Conservation (phyloP, 2,888 invertebrate genomes). For the Patella pellucida region DNA sequence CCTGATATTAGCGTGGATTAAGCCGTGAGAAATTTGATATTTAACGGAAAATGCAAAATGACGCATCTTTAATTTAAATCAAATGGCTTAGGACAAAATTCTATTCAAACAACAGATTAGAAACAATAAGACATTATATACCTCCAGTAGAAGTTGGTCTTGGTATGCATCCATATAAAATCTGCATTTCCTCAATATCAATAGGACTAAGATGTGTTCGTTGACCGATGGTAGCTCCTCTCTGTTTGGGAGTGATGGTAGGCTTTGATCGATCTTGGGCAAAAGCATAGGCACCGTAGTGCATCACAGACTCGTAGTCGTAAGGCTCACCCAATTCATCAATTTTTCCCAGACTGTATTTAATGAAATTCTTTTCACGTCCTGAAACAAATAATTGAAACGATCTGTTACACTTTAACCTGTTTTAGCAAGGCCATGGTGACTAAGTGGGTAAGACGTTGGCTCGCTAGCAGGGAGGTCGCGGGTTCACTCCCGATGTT, state of each 20-base stretch:
- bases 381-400: conserved; percentile 32
- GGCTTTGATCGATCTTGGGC: conserved; percentile 71
- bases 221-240: conserved; percentile 75
- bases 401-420: not conserved
- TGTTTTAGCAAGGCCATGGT: no score
- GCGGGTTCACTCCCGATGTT: no score
- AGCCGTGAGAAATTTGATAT: no score
- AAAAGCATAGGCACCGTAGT: conserved; percentile 76
- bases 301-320: conserved; percentile 85
- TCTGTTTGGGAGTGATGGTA: conserved; percentile 72
- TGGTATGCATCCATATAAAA: conserved; percentile 66
- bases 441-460: no score
- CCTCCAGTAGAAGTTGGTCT: conserved; percentile 1
- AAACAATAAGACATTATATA: not conserved
- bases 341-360: conserved; percentile 40
- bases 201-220: conserved; percentile 67
- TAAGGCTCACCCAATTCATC: conserved; percentile 74
- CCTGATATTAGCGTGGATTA: no score
- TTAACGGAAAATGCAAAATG: no score
- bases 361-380: conserved; percentile 51
- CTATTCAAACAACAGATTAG: no score
- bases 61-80: no score
- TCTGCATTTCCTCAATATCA: conserved; percentile 70
- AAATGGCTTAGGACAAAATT: no score
- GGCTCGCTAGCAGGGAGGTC: no score